Evolutionary conservation across 2,888 invertebrate species (phyloP), one percentile per base, ranked within the genome.

Genomic region (Acronicta aceris): DNA sequence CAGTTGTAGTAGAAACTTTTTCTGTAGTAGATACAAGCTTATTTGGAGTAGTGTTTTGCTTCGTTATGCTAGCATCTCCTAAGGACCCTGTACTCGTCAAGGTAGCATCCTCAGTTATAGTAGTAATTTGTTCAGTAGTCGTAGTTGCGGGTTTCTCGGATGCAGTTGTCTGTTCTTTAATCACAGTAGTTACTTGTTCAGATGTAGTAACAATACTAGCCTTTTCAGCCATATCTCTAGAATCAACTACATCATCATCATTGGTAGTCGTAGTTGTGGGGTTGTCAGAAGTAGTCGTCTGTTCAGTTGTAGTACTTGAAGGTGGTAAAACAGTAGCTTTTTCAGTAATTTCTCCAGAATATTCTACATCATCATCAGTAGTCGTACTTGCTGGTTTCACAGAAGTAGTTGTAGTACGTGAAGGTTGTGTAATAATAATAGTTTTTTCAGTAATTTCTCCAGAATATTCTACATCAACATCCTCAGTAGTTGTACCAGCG

Each of bases 91-190:
- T 49, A n/a, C 8, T 49, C n/a, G n/a, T 12, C 21, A n/a, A n/a
- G n/a, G n/a, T n/a, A n/a, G 13, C 5, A 2, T 49, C 38, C n/a
- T 33, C 12, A 4, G 71, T 65, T 1, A 41, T 64, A 5, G 61
- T 59, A 13, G 15, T 33, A 15, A 60, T n/a, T 46, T 30, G 25
- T 25, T 59, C 21, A 4, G 43, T 47, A 7, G 21, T 47, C 17
- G 30, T 53, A 5, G 15, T 17, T 13, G 16, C 21, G 21, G 21
- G 21, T 3, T 21, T 21, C 4, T 21, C 21, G 4, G 21, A 21
- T 21, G 21, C n/a, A n/a, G n/a, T 21, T 4, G 2, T 21, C 21
- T 21, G 21, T 21, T 21, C n/a, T n/a, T n/a, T n/a, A n/a, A n/a
- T n/a, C n/a, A n/a, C n/a, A n/a, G n/a, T n/a, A n/a, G n/a, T n/a